Conservation (phyloP, 2,888 invertebrate species). For the Auanema freiburgensis region DNA sequence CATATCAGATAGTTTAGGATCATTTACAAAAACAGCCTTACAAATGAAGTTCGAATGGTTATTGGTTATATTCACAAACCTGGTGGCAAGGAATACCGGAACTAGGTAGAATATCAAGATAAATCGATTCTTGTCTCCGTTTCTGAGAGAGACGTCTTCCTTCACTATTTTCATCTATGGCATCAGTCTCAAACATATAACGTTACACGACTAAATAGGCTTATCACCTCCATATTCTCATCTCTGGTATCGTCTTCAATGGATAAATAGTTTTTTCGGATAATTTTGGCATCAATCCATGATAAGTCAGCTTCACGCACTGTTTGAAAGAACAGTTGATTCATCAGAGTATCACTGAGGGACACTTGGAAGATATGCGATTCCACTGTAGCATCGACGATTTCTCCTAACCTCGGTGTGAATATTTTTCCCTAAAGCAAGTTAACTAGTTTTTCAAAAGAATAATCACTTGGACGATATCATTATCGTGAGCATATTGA, state of each 20-base stretch:
- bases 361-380: constrained; percentile 92
- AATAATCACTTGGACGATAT: constrained; percentile 33
- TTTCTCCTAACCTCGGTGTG: constrained; percentile 76
- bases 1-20: constrained; percentile 87
- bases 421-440: constrained; percentile 72
- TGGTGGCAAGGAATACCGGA: constrained; percentile 67
- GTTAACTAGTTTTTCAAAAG: not conserved
- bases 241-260: constrained; percentile 31
- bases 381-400: constrained; percentile 93
- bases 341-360: constrained; percentile 46
- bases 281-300: constrained; percentile 74
- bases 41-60: constrained; percentile 10
- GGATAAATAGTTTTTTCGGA: constrained; percentile 34
- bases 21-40: constrained; percentile 85
- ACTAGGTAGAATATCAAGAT: constrained; percentile 52
- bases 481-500: constrained; percentile 62
- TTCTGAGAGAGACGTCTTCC: constrained; percentile 13
- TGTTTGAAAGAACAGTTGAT: constrained; percentile 18
- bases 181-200: constrained; percentile 11
- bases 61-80: constrained; percentile 61
- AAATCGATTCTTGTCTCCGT: constrained; percentile 22
- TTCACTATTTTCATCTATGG: constrained; percentile 14
- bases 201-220: constrained; percentile 11
- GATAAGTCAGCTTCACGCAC: constrained; percentile 87
- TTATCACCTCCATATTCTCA: constrained; percentile 13